Evolutionary conservation across 1,140 invertebrate genomes (phyloP), one percentile per base, ranked within the genome.

Genomic region (Zaprionus capensis): DNA sequence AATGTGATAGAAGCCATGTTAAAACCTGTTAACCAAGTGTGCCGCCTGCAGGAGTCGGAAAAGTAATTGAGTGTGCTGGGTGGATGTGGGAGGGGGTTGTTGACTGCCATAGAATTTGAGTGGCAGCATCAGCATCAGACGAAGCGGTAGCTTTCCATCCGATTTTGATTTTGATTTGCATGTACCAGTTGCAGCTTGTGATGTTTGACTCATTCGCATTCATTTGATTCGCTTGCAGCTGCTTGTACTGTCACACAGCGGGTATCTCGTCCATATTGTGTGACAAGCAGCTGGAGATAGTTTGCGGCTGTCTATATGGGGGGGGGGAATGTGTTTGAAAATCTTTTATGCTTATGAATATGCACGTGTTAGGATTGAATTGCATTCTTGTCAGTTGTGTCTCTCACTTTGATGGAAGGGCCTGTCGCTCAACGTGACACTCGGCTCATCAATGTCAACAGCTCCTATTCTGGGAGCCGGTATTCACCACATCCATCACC

Each of bases 341-440:
- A 81, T 88, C 81, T 77, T 80, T 81, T 84, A 78, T 79, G 85
- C 85, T 90, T 90, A 88, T 88, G 84, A 88, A 88, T 90, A 88
- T 87, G 67, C 84, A 31, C 49, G 51, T 57, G 46, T 46, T 76
- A 57, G 71, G 68, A 82, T 69, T 70, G 59, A 80, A 78, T 78
- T 73, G 46, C 38, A 59, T 72, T 75, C 71, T 84, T 90, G 78
- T 90, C 81, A 78, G 34, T 11, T 20, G 11, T 22, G 46, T 22
- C 46, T 22, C 46, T 57, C 66, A 51, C 49, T 61, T 75, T 87
- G 81, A 87, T 81, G 73, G 75, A 74, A 90, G 59, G 67, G 66
- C 15, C 69, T 80, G 74, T 77, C 64, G 26, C 59, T 67, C 34
- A 31, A 46, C n/a, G 22, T 62, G 44, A 62, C 31, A 44, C 61